Percentiles rank a stretch among this genome's conserved stretches.
Evolutionary conservation across 2,797 vertebrate species (phyloP).

Genomic region (Sebastes taczanowskii): DNA sequence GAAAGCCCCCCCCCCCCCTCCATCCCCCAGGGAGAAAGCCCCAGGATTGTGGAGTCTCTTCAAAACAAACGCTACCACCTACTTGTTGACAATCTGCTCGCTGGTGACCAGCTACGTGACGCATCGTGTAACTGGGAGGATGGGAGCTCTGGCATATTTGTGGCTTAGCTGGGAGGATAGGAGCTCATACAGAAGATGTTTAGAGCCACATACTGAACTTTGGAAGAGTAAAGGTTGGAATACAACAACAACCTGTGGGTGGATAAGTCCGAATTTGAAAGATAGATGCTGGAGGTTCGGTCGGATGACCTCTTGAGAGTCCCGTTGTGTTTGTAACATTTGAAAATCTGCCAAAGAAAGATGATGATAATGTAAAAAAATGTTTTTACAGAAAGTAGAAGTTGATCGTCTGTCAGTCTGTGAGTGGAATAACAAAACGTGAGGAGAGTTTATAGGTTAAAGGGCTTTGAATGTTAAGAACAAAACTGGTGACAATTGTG

Average conservation of each 20-base stretch:
- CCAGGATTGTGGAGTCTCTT: conserved; percentile 45
- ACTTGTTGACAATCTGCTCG: conserved; percentile 52
- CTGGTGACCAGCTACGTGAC: conserved; percentile 1
- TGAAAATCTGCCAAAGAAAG: conserved; percentile 29
- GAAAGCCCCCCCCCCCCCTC: conserved; percentile 38
- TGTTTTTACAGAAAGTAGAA: background rate
- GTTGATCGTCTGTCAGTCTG: background rate
- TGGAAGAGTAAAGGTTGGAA: conserved; percentile 10
- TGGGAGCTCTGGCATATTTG: background rate
- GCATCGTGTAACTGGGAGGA: background rate
- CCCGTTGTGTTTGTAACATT: background rate
- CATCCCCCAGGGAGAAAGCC: conserved; percentile 48
- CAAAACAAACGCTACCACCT: conserved; percentile 65
- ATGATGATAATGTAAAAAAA: conserved; percentile 5
- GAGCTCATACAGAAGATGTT: background rate
- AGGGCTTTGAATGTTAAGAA: background rate
- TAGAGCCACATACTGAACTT: background rate
- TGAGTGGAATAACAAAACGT: conserved; percentile 18
- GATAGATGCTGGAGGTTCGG: background rate
- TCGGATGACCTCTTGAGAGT: conserved; percentile 10
- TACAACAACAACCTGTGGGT: conserved; percentile 22
- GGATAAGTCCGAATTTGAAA: conserved; percentile 12
- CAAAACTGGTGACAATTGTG: background rate
- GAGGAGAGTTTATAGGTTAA: background rate
- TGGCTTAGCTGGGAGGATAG: background rate